Evolutionary conservation across 2,888 invertebrate genomes (phyloP).

Genomic region (Noctua pronuba): DNA sequence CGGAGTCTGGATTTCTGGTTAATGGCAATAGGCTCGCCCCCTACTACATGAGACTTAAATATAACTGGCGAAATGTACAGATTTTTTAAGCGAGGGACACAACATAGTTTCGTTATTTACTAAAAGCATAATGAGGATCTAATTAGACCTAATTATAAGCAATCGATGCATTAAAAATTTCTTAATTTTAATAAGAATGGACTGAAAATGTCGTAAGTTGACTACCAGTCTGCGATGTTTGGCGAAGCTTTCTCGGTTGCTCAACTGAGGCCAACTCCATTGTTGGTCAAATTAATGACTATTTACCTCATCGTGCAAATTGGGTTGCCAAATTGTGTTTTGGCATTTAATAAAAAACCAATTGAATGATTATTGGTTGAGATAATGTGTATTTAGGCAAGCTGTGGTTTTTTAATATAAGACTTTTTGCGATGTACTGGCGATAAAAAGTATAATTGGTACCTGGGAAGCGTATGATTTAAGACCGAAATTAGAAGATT

Average conservation of each 20-base stretch:
- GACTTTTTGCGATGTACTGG: neutral
- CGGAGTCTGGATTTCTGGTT: neutral
- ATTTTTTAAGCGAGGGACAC: neutral
- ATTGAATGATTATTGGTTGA: constrained; percentile 40
- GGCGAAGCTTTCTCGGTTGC: constrained; percentile 57
- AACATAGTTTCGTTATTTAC: neutral
- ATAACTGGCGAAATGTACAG: neutral
- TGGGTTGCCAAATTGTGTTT: constrained; percentile 56
- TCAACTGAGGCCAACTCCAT: constrained; percentile 46
- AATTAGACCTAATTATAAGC: constrained; percentile 33
- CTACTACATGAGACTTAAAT: neutral
- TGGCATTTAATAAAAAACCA: constrained; percentile 40
- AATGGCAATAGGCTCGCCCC: neutral
- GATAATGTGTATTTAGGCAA: constrained; percentile 21
- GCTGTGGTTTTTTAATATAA: constrained; percentile 1
- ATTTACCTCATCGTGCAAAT: constrained; percentile 60
- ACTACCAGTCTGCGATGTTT: constrained; percentile 38
- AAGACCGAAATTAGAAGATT: too few species aligned
- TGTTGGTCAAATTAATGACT: constrained; percentile 61
- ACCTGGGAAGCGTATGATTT: too few species aligned
- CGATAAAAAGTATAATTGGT: constrained; percentile 24
- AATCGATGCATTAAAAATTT: constrained; percentile 45
- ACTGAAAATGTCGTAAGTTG: constrained; percentile 50
- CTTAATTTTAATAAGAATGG: constrained; percentile 42
- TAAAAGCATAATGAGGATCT: neutral